Conservation (phyloP, 1,140 invertebrate species). For the Habropoda laboriosa region DNA sequence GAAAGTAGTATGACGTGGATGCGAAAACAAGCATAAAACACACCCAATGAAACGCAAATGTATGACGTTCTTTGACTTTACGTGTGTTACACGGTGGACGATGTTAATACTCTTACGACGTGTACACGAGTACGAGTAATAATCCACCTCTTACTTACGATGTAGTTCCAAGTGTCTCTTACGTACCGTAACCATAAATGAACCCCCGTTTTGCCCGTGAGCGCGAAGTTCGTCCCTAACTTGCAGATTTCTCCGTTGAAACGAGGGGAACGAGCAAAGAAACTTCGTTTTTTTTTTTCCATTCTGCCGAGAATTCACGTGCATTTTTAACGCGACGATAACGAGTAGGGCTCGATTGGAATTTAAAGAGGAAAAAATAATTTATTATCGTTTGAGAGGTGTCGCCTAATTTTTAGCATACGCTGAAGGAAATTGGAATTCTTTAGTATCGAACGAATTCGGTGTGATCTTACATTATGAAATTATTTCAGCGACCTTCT, state of each 20-base stretch:
- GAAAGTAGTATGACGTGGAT: neutral
- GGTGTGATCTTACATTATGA: too few species aligned
- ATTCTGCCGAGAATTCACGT: neutral
- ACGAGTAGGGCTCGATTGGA: neutral
- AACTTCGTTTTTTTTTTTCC: neutral
- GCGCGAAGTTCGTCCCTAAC: neutral
- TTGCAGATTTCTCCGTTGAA: constrained; percentile 3
- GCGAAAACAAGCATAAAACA: neutral
- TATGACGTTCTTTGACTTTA: neutral
- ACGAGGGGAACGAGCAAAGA: neutral
- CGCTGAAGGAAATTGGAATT: too few species aligned
- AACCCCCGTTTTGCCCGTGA: neutral
- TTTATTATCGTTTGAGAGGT: neutral
- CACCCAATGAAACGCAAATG: neutral
- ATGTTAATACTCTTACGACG: constrained; percentile 17
- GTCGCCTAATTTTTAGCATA: too few species aligned
- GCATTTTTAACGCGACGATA: neutral
- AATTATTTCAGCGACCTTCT: too few species aligned
- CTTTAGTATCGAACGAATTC: too few species aligned
- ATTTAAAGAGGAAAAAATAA: neutral
- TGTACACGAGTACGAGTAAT: constrained; percentile 1
- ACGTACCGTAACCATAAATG: constrained; percentile 22
- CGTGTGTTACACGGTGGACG: neutral
- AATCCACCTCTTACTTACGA: constrained; percentile 18
- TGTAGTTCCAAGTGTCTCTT: constrained; percentile 17